Evolutionary conservation across 2,888 invertebrate species (phyloP), one percentile per base, ranked within the genome.

Genomic region (Orthosia gracilis): DNA sequence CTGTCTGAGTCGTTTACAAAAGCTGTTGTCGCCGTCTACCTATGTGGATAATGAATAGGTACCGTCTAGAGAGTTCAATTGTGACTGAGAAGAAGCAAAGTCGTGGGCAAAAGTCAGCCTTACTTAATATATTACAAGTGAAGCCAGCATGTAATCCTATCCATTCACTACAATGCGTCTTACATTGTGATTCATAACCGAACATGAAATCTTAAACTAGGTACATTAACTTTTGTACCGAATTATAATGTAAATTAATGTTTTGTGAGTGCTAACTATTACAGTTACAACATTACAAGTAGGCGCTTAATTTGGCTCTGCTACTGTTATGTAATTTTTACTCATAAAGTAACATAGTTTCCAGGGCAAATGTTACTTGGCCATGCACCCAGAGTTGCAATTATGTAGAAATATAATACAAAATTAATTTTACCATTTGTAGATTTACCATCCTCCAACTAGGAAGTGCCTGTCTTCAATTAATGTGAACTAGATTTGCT

Each of bases 351-450:
- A 87, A 83, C 87, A 88, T 74, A 80, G 83, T 87, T 87, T 86
- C 88, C 87, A 87, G 85, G 87, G 85, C 87, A 85, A 85, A 82
- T 81, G 87, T 83, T 81, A 87, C 68, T 86, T 80, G 78, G 80
- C 59, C 67, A 78, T 78, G 70, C 86, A 77, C 69, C 73, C 58
- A 69, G 47, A 68, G 68, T 59, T 74, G 58, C 58, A 70, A 72
- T 80, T 72, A 79, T 83, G 78, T 76, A 81, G 74, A 86, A 87
- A 81, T 83, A 64, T 72, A 74, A 78, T 72, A 73, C 73, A 71
- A 83, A 75, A 62, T 87, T 85, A 83, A 76, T 85, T 80, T 76
- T 70, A 69, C 59, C 47, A 73, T 81, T 78, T 73, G 72, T 71
- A 73, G 47, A 67, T 69, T 65, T 23, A 13, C 73, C 52, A 69